Base-by-base conservation (phyloP, 2,797 vertebrate genomes). In the Cossypha niveicapilla region DNA sequence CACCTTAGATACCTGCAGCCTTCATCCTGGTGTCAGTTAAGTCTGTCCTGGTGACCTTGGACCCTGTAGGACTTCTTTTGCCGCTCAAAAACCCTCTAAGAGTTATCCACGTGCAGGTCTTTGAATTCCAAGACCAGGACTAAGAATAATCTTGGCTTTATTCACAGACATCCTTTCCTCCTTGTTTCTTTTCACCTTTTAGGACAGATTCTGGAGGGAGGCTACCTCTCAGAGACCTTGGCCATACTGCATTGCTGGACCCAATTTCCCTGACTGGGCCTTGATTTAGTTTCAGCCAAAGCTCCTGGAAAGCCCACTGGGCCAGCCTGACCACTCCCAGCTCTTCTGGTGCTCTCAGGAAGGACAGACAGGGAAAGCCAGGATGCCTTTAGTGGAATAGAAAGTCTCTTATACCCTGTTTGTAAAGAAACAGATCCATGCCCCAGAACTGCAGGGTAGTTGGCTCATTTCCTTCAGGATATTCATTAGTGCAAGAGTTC, bases 241-340 rank as follows among this genome's bases (percentile, higher is more conserved):
- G 37, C 63, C 22, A 9, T 23, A 8, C 30, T 9, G 32, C 32
- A 25, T 21, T 70, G 32, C 71, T 65, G 22, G 41, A 45, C 35
- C 24, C 0, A 0, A 1, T 70, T 32, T 57, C 21, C 50, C 67
- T 56, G 45, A 21, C 41, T 4, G 53, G 51, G 37, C 45, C 50
- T 61, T 45, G 67, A 6, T 47, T 71, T 92, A 22, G 41, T 78
- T 60, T 78, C 57, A 85, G 62, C 62, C 67, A 24, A 54, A 74
- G 61, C 45, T 65, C 6, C 47, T 37, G 25, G 61, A 18, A 61
- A 54, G 21, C 30, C 41, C 54, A 1, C 9, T 3, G 28, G 41
- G 66, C 37, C 66, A 82, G 54, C 42, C 67, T 75, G 67, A 28
- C 54, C 34, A 2, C 47, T 72, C 45, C 51, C 56, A 65, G 51